Base-by-base conservation (phyloP, 2,888 invertebrate species). In the Seladonia tumulorum region DNA sequence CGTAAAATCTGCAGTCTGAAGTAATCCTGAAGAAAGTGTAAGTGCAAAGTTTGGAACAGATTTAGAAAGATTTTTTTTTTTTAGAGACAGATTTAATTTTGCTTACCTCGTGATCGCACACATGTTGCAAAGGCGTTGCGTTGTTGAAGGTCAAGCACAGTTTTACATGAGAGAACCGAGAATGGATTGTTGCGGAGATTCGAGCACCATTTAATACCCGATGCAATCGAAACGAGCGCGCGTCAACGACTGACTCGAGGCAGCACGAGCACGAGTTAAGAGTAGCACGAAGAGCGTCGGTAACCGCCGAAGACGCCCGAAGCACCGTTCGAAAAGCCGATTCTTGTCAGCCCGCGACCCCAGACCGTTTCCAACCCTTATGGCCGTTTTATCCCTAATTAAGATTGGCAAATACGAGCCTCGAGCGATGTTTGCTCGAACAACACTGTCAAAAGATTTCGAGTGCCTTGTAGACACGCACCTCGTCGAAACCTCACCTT, bases 231-330 rank as follows among this genome's bases (percentile, higher is more conserved):
- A 88, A 90, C 91, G 90, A 90, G 89, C 91, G 93, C 93, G 93
- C 93, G 92, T 91, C 90, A 90, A 92, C 93, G 92, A 94, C 93
- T 92, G 93, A 93, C 88, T 90, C 81, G 89, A 85, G 87, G 79
- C 90, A 87, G 85, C 88, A 84, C 86, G 91, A 89, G 90, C 89
- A 89, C 90, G 89, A 92, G 91, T 91, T 90, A 92, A 91, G 92
- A 91, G 90, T 82, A 53, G 80, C 86, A 82, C 92, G 91, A 89
- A 89, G 83, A 63, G 78, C 76, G 87, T 86, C 94, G 94, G 89
- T 89, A 88, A 89, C 89, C 85, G 79, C 93, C 94, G 94, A 93
- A 92, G 90, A 83, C 86, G 82, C 81, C 92, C 93, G 93, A 94
- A 88, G 90, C 89, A 79, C 79, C 88, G 88, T 93, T 92, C 86